Evolutionary conservation across 2,113 vertebrate genomes (phyloP).

Genomic region (Sitta europaea): DNA sequence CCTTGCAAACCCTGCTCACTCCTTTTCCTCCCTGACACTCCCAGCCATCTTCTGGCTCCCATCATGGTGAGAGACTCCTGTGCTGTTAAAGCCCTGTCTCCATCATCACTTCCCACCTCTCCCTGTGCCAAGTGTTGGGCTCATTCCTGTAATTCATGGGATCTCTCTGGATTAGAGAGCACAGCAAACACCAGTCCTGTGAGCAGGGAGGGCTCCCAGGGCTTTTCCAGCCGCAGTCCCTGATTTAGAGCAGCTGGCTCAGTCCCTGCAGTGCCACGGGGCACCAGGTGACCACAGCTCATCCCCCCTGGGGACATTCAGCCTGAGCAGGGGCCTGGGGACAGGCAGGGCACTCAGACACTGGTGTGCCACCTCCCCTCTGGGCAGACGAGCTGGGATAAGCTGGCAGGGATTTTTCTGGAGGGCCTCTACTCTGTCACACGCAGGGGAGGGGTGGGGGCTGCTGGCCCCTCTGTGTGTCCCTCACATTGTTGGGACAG

Average conservation of each 20-base stretch:
- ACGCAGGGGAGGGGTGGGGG: too few relatives aligned
- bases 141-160: not conserved
- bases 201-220: not conserved
- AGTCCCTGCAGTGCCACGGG: accelerated
- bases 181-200: not conserved
- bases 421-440: not conserved
- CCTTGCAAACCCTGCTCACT: not conserved
- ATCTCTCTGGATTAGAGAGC: not conserved
- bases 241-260: not conserved
- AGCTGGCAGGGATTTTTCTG: not conserved
- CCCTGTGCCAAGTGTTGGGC: not conserved
- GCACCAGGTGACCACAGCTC: not conserved
- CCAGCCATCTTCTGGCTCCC: not conserved
- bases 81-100: not conserved
- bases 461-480: not conserved
- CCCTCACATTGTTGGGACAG: not conserved
- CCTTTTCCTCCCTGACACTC: not conserved
- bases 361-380: not conserved
- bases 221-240: not conserved
- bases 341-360: not conserved
- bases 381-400: not conserved
- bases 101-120: not conserved
- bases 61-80: not conserved
- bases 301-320: not conserved
- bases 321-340: not conserved